These are phyloP conservation scores for Misgurnus mizolepis DNA, from an alignment of 2,113 vertebrate genomes.

Conservation along the genomic window DNA sequence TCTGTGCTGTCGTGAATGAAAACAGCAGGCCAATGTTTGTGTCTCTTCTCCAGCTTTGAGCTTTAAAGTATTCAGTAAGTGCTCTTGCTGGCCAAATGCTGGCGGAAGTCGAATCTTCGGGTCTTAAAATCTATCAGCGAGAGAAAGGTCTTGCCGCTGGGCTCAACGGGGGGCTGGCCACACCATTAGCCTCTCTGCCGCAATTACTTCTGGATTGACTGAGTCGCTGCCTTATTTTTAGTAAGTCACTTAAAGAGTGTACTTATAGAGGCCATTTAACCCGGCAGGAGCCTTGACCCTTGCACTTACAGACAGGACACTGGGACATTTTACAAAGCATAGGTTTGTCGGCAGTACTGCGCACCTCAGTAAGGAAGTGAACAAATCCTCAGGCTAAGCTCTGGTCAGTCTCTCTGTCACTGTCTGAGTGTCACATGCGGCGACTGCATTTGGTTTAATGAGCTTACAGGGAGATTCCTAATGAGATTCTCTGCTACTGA, in stretches of 20 bases:
- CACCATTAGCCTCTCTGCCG: slow-evolving; percentile 46
- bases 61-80: slow-evolving; percentile 59
- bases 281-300: slow-evolving; percentile 9
- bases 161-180: slow-evolving; percentile 41
- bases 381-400: background rate
- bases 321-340: slow-evolving; percentile 32
- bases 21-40: slow-evolving; percentile 58
- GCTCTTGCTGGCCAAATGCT: slow-evolving; percentile 26
- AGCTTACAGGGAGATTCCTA: slow-evolving; percentile 32
- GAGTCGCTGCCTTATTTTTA: slow-evolving; percentile 49
- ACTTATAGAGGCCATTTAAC: slow-evolving; percentile 50
- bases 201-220: slow-evolving; percentile 53
- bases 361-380: no score
- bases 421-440: slow-evolving; percentile 5
- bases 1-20: slow-evolving; percentile 64
- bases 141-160: slow-evolving; percentile 33
- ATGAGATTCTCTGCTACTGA: background rate
- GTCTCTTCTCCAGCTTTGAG: slow-evolving; percentile 50
- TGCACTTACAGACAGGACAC: slow-evolving; percentile 16
- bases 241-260: slow-evolving; percentile 46
- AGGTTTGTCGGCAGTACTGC: slow-evolving; percentile 26
- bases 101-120: slow-evolving; percentile 45
- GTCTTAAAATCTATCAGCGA: slow-evolving; percentile 43
- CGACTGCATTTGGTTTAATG: slow-evolving; percentile 7
- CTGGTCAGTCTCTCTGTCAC: slow-evolving; percentile 25